Conservation (phyloP, 1,140 invertebrate genomes). For the Diachasmimorpha longicaudata region DNA sequence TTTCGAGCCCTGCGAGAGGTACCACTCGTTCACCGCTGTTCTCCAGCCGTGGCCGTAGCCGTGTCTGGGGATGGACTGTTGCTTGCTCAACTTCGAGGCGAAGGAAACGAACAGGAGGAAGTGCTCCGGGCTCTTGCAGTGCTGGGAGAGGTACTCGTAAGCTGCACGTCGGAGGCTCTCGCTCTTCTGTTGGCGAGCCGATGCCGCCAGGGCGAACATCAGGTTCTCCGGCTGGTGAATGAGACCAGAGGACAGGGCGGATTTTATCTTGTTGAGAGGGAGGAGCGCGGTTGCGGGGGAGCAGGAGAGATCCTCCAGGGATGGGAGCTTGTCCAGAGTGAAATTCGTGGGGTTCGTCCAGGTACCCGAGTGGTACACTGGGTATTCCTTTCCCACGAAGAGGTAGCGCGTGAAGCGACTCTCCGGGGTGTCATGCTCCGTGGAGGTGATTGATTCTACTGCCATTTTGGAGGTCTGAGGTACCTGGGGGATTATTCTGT, state of each 20-base stretch:
- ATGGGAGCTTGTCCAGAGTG: slow-evolving; percentile 48
- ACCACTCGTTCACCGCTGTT: slow-evolving; percentile 68
- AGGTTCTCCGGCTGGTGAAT: slow-evolving; percentile 64
- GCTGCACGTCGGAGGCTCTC: slow-evolving; percentile 58
- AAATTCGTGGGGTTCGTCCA: slow-evolving; percentile 65
- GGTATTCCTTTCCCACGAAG: slow-evolving; percentile 65
- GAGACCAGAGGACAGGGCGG: slow-evolving; percentile 64
- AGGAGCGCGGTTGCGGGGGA: slow-evolving; percentile 50
- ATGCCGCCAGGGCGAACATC: slow-evolving; percentile 68
- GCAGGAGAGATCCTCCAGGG: slow-evolving; percentile 55
- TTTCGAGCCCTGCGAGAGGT: slow-evolving; percentile 63
- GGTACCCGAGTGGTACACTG: slow-evolving; percentile 65
- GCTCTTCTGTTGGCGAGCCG: slow-evolving; percentile 55
- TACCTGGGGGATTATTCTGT: no score
- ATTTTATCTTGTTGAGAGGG: slow-evolving; percentile 60
- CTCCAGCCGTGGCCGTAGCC: slow-evolving; percentile 72
- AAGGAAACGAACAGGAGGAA: slow-evolving; percentile 70
- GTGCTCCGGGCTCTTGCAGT: slow-evolving; percentile 60
- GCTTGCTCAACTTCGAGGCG: slow-evolving; percentile 60
- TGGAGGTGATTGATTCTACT: slow-evolving; percentile 14
- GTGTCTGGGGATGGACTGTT: slow-evolving; percentile 22
- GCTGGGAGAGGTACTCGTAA: slow-evolving; percentile 55
- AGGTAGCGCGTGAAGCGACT: slow-evolving; percentile 50
- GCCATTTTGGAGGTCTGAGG: slow-evolving; percentile 8
- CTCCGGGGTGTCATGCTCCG: slow-evolving; percentile 18